A percentile compares a stretch with the other conserved stretches of the same genome.
Evolutionary conservation across 2,113 vertebrate genomes (phyloP).

Genomic region (Alligator mississippiensis): DNA sequence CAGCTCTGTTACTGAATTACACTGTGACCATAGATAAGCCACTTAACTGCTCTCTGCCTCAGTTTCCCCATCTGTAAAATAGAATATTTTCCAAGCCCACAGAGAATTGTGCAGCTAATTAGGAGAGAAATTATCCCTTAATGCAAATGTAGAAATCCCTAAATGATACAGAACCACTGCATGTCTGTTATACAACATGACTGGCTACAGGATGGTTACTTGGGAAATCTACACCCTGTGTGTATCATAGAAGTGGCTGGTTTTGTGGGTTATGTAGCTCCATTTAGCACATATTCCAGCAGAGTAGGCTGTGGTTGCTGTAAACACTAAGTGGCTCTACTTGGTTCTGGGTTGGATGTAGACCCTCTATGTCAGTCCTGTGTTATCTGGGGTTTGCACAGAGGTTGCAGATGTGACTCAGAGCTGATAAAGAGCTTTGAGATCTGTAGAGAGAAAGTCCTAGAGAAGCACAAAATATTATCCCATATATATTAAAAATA

Average conservation of each 20-base stretch:
- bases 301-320: background rate
- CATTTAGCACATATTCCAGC: background rate
- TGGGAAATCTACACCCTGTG: background rate
- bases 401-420: background rate
- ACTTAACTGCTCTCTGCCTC: background rate
- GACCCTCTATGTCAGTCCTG: background rate
- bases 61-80: accelerated
- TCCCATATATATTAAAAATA: background rate
- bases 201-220: background rate
- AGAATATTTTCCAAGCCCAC: background rate
- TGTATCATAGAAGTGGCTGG: background rate
- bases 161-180: background rate
- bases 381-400: background rate
- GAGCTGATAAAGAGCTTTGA: accelerated
- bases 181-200: background rate
- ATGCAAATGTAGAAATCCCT: background rate
- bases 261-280: background rate
- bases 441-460: background rate
- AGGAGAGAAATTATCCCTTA: background rate
- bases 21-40: background rate
- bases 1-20: background rate
- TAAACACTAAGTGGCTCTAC: background rate
- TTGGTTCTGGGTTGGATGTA: background rate
- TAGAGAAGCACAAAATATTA: slow-evolving; percentile 9
- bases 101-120: background rate